phyloP scores from a whole-genome alignment of 2,888 invertebrate species.

The Pycnomerus fuliginosus region DNA sequence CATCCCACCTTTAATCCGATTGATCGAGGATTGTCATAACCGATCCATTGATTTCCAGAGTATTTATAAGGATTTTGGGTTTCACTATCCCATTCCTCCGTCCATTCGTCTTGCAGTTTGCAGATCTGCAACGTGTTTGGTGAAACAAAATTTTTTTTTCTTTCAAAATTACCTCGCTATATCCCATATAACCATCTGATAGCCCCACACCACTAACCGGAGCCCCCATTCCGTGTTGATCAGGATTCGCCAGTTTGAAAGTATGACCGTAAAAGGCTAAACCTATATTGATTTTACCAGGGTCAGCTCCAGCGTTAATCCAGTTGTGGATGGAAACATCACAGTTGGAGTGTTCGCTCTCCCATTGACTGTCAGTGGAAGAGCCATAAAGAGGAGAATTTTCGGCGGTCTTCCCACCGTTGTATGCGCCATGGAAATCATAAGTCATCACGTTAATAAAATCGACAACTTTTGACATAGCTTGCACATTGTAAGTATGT shows the following conservation, averaged over 20 bases:
- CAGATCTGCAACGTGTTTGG: conserved; percentile 17
- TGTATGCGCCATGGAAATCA: conserved; percentile 70
- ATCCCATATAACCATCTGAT: conserved; percentile 51
- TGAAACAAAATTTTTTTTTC: background rate
- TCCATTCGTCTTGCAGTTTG: conserved; percentile 23
- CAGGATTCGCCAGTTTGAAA: conserved; percentile 58
- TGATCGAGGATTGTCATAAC: conserved; percentile 28
- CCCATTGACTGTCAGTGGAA: conserved; percentile 38
- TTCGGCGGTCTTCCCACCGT: conserved; percentile 61
- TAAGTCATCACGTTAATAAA: conserved; percentile 72
- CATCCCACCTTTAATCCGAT: conserved; percentile 20
- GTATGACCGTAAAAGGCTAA: conserved; percentile 68
- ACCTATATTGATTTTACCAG: conserved; percentile 66
- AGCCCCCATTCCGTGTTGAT: conserved; percentile 55
- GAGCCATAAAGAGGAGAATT: conserved; percentile 64
- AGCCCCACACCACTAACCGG: conserved; percentile 55
- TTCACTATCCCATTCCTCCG: conserved; percentile 29
- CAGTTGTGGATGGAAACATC: conserved; percentile 27
- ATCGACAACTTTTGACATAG: conserved; percentile 48
- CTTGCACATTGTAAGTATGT: conserved; percentile 34
- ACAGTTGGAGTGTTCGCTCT: conserved; percentile 25
- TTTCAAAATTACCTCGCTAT: conserved; percentile 7
- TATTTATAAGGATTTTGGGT: conserved; percentile 30
- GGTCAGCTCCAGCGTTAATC: conserved; percentile 45
- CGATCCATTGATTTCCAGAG: conserved; percentile 26